Conservation (phyloP, 2,113 vertebrate genomes). For the Odocoileus virginianus region DNA sequence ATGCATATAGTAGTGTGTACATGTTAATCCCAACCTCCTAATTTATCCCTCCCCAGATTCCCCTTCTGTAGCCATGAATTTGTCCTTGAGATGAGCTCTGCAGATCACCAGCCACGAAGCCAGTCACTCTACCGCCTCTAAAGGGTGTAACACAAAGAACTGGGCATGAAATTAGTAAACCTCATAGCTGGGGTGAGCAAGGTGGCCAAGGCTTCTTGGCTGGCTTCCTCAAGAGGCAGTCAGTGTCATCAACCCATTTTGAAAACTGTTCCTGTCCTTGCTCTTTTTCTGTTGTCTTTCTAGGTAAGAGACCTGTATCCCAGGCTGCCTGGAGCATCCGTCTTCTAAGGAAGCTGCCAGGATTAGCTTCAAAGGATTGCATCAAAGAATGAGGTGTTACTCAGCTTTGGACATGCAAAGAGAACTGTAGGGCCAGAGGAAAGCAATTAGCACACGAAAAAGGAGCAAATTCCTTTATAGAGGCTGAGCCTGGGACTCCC, state of each 20-base stretch:
- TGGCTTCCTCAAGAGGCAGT: neutral
- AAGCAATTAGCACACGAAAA: neutral
- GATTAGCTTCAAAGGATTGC: too few species aligned
- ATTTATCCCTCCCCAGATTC: neutral
- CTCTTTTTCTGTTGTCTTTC: neutral
- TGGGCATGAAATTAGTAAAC: neutral
- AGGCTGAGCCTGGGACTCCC: neutral
- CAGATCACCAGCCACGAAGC: neutral
- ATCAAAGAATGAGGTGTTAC: neutral
- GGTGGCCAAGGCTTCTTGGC: neutral
- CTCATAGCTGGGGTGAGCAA: accelerated
- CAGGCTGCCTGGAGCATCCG: neutral
- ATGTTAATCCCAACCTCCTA: neutral
- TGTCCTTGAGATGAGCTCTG: neutral
- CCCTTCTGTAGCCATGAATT: neutral
- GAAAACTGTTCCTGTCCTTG: neutral
- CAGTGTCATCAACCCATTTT: neutral
- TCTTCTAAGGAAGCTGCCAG: neutral
- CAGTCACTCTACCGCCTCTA: neutral
- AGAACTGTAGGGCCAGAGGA: neutral
- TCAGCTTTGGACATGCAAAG: neutral
- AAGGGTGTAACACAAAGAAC: neutral
- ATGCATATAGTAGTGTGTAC: neutral
- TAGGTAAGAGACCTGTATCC: neutral
- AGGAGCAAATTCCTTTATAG: neutral